Conservation (phyloP, 1,140 invertebrate species). For the Chymomyza costata region DNA sequence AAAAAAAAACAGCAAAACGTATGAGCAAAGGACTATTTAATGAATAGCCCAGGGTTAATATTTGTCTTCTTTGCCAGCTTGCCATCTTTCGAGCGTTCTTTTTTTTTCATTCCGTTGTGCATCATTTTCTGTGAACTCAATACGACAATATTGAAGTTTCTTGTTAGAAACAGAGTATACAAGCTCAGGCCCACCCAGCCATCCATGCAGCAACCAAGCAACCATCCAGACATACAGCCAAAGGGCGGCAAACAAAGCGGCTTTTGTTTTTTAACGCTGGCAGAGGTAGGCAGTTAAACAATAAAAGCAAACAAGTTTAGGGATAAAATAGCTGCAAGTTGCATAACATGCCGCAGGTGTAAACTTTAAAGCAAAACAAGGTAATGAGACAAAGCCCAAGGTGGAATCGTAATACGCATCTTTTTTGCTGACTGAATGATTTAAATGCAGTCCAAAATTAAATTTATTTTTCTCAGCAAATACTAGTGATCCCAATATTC, state of each 20-base stretch:
- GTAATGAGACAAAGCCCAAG: not conserved
- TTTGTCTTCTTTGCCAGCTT: constrained; percentile 45
- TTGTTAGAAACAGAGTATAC: constrained; percentile 50
- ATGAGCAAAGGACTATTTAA: constrained; percentile 71
- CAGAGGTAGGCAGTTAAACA: constrained; percentile 3
- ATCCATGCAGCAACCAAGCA: constrained; percentile 7
- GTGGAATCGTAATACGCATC: constrained; percentile 29
- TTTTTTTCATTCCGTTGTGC: constrained; percentile 32
- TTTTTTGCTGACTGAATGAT: constrained; percentile 19
- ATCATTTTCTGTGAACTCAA: constrained; percentile 34
- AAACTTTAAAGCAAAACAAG: constrained; percentile 36
- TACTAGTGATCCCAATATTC: too few relatives aligned
- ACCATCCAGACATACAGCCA: not conserved
- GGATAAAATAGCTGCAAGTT: constrained; percentile 7
- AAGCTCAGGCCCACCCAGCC: constrained; percentile 9
- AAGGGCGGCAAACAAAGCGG: constrained; percentile 63
- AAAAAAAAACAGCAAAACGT: constrained; percentile 57
- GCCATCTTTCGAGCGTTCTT: not conserved
- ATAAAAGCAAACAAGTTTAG: constrained; percentile 29
- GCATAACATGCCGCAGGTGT: constrained; percentile 37
- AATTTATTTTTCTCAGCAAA: too few relatives aligned
- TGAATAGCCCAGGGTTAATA: constrained; percentile 68
- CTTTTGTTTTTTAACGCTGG: constrained; percentile 45
- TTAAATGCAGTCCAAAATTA: constrained; percentile 52
- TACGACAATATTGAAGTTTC: constrained; percentile 69